Percentiles rank a stretch among this genome's conserved stretches.
Conservation (phyloP, 2,888 invertebrate genomes). For the Eupelmus urozonus region DNA sequence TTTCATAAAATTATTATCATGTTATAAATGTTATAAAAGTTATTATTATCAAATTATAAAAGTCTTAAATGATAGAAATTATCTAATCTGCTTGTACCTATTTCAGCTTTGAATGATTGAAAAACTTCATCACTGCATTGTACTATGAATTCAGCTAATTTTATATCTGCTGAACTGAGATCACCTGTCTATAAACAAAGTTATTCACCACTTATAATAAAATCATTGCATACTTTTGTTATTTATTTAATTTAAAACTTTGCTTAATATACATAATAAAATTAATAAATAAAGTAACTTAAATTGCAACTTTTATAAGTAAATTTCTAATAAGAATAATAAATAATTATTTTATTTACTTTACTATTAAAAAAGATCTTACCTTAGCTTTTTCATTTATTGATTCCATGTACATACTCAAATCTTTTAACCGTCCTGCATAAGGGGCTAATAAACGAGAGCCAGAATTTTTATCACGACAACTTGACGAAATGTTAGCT, state of each 20-base stretch:
- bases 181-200: conserved; percentile 69
- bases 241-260: conserved; percentile 37
- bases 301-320: no score
- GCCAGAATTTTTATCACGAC: conserved; percentile 68
- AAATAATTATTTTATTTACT: no score
- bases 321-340: not conserved
- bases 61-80: not conserved
- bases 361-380: conserved; percentile 44
- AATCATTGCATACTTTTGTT: conserved; percentile 44
- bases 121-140: conserved; percentile 68
- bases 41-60: not conserved
- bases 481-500: conserved; percentile 62
- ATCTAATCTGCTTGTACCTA: conserved; percentile 64
- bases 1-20: conserved; percentile 20
- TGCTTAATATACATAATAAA: no score
- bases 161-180: conserved; percentile 67
- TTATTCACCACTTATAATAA: no score
- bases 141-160: conserved; percentile 67
- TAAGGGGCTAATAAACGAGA: conserved; percentile 63
- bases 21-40: conserved; percentile 9
- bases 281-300: not conserved
- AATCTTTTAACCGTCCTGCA: conserved; percentile 71
- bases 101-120: conserved; percentile 66
- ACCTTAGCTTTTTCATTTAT: conserved; percentile 71
- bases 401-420: conserved; percentile 69